Percentiles rank a stretch among this genome's conserved stretches.
Conservation (phyloP, 2,113 vertebrate species). For the Tupaia chinensis region DNA sequence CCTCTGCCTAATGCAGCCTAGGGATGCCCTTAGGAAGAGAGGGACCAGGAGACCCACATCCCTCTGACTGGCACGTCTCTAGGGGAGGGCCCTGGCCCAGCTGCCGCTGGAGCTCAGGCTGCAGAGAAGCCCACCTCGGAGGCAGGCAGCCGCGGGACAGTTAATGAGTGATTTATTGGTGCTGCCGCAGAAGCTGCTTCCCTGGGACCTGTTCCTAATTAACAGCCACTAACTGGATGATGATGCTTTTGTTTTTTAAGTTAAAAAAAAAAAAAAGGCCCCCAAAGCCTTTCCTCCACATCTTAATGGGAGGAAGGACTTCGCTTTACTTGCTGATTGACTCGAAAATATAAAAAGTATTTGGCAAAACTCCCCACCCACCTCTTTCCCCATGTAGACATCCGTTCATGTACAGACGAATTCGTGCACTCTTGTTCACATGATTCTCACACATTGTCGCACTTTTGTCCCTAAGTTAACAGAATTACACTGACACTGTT, state of each 20-base stretch:
- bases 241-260: neutral
- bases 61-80: neutral
- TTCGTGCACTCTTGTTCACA: rapidly evolving
- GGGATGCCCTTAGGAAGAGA: neutral
- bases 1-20: neutral
- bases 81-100: neutral
- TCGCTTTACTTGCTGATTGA: conserved; percentile 33
- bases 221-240: conserved; percentile 83
- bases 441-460: neutral
- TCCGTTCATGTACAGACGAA: neutral
- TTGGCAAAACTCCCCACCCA: neutral
- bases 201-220: conserved; percentile 85
- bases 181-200: conserved; percentile 61
- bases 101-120: neutral
- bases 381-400: neutral
- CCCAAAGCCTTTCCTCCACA: conserved; percentile 12
- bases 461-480: neutral
- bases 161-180: conserved; percentile 88
- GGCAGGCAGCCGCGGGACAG: conserved; percentile 77
- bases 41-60: rapidly evolving
- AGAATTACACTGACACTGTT: too few relatives aligned
- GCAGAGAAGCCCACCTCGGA: neutral
- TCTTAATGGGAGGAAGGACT: neutral
- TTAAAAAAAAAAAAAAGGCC: conserved; percentile 18
- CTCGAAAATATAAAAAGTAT: conserved; percentile 37